Base-by-base conservation (phyloP, 2,797 vertebrate species). In the Thripadectes ignobilis region DNA sequence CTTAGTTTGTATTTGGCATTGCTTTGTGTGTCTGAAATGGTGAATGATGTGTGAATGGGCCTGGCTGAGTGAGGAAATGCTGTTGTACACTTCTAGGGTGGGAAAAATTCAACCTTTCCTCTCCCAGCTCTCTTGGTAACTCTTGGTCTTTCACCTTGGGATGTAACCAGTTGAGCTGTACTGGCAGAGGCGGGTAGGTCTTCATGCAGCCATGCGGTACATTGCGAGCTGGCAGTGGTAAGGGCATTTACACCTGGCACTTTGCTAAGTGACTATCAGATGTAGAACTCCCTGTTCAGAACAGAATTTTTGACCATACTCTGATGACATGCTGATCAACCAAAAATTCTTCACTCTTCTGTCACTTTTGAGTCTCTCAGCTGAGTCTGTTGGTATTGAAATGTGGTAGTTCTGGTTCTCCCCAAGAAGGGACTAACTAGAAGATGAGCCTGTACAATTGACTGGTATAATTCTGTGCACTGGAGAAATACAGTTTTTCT, bases 1-100 rank as follows among this genome's bases (percentile, higher is more conserved):
- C 88, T 94, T 92, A 63, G 92, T 97, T 95, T 97, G 85, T 96
- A 94, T 96, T 95, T 69, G 91, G 73, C 92, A 74, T 96, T 88
- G 96, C 66, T 96, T 89, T 84, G 83, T 92, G 77, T 82, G 63
- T 95, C 82, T 78, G 61, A 90, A 95, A 74, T 84, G 95, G 90
- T 88, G 96, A 89, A 88, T 97, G 96, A 95, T 55, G 88, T 81
- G 89, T 65, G 90, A 92, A 72, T 94, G 91, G 49, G 86, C 90
- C 87, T 85, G 67, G 71, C 88, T 89, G 92, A 91, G 84, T 89
- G 58, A 96, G 88, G 94, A 96, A 95, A 89, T 71, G 94, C 95
- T 96, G 93, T 97, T 96, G 92, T 97, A 92, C 94, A 81, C 80
- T 85, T 96, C 73, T 94, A 75, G 88, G 87, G 93, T 89, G 68